Evolutionary conservation across 2,797 vertebrate species (phyloP), one percentile per base, ranked within the genome.

Genomic region (Labeo calbasu): DNA sequence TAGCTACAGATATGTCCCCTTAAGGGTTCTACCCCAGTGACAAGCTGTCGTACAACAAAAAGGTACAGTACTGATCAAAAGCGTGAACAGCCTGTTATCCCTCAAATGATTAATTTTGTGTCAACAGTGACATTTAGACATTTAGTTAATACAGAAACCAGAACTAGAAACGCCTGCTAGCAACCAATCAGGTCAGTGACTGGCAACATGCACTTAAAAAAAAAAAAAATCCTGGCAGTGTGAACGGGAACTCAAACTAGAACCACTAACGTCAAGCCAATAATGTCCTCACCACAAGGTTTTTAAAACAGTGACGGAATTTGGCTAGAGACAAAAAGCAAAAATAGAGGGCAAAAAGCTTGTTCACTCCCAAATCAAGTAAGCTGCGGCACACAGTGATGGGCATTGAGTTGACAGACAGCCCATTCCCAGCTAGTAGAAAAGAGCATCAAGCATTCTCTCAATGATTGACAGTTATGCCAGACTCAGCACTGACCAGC

Each of bases 221-320:
- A 32, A n/a, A 0, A n/a, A 32, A n/a, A 0, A 32, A 11, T 28
- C 4, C 68, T 81, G 66, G 66, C 48, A 36, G 75, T 61, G 5
- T 46, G 75, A 77, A 43, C 15, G 3, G 8, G n/a, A 13, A 14
- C 23, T 61, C 15, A 40, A 40, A 81, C 15, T 21, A 69, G 51
- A 57, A 28, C 50, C 10, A 72, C 19, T n/a, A 14, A 46, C 1
- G 4, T 46, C 40, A 25, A 81, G 55, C 19, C 23, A 73, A 14
- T 32, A 61, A 50, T 72, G 25, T n/a, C 43, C 53, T 63, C 4
- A 46, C 23, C 53, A 81, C 25, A 81, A 71, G 13, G 13, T 71
- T 72, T 72, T 81, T 9, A 81, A 81, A 63, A 73, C 69, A 63
- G 5, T 72, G 79, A 82, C 0, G 17, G 3, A 48, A 61, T 77